Base-by-base conservation (phyloP, 2,888 invertebrate genomes). In the Lycocerus yunnanus region DNA sequence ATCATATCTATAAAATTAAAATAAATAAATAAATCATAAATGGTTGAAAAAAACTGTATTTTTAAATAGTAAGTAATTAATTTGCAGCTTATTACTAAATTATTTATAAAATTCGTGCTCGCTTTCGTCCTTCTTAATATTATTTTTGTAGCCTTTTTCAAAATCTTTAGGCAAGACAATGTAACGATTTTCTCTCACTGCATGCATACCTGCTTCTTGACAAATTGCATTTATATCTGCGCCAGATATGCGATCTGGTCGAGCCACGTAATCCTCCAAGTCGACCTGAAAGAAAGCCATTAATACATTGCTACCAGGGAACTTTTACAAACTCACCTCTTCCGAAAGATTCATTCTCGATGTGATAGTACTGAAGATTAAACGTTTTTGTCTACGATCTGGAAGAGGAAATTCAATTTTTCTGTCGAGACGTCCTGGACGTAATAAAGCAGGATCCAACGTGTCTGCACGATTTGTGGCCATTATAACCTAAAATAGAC, bases 141-240 rank as follows among this genome's bases (percentile, higher is more conserved):
- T 99, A 86, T 98, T 99, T 86, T 99, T 99, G 89, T 99, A 99
- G 58, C 98, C 99, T 87, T 99, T 99, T 86, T 99, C 99, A 84
- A 99, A 99, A 89, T 99, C 99, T 89, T 99, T 99, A 6, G 97
- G 96, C 71, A 99, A 89, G 3, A 99, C 99, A 81, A 99, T 98
- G 87, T 99, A 98, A 83, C 99, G 94, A 90, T 99, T 99, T 88
- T 99, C 99, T 73, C 99, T 90, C 0, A 99, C 99, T 3, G 99
- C 99, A 86, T 99, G 99, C 99, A 99, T 99, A 80, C 99, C 99
- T 76, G 99, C 99, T 91, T 99, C 99, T 88, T 99, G 99, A 86
- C 99, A 99, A 84, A 99, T 99, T 69, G 99, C 98, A 88, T 99
- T 99, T 83, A 99, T 99, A 84, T 99, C 99, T 16, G 99, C 99